Base-by-base conservation (phyloP, 2,888 invertebrate species). In the Altica lythri region DNA sequence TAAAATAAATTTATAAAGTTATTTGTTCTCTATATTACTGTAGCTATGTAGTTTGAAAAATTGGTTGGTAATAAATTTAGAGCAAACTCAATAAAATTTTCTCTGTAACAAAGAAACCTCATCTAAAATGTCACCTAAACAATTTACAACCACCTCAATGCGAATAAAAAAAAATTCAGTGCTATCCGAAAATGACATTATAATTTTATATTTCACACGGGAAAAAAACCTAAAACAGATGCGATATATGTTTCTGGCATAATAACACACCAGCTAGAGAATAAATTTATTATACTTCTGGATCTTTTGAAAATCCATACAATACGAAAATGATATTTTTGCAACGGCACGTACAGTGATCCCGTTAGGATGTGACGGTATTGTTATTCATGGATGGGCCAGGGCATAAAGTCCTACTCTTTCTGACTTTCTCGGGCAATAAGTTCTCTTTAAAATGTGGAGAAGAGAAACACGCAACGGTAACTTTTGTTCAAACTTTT, bases 311-410 rank as follows among this genome's bases (percentile, higher is more conserved):
- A 57, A 53, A 53, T 47, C 55, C 42, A 43, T 47, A 45, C 27
- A 51, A 55, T 55, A 48, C 46, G 53, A 56, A 57, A 55, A 51
- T 59, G 57, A 63, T 60, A 60, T 65, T 60, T 40, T 63, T 62
- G 62, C 65, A 60, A 37, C 29, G 42, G 56, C 63, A 63, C 65
- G 63, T 61, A 62, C 46, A 18, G 47, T 22, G 45, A 46, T 53
- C 48, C 46, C 51, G 50, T 57, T 54, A 38, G 40, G 57, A 60
- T 53, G 59, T 58, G 46, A 56, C 55, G 57, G 54, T 58, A 61
- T 63, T 63, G 63, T 62, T 63, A 64, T 66, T 63, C 63, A 64
- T 60, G 63, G 61, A 49, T 59, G 57, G 34, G 40, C 47, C 29
- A 49, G 35, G 46, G 57, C 59, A 62, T 63, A 65, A 64, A 65